Percentiles rank a stretch among this genome's conserved stretches.
These are phyloP conservation scores for Lobophora halterata DNA, from an alignment of 2,888 invertebrate genomes.

Conservation along the genomic window DNA sequence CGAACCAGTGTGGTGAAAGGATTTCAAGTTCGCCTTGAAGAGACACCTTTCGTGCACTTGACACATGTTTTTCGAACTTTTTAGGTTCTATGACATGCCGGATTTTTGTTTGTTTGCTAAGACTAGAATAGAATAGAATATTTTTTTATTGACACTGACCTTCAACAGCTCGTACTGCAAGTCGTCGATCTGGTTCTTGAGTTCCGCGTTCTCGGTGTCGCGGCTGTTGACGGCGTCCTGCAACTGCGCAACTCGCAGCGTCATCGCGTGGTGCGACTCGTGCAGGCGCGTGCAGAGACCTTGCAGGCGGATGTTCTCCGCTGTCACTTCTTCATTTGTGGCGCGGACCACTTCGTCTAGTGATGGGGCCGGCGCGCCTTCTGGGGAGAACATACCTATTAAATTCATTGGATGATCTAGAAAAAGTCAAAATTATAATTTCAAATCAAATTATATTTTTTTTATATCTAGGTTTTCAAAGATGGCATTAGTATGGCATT, in stretches of 20 bases:
- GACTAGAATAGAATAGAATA: too few species aligned
- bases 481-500: too few species aligned
- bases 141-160: too few species aligned
- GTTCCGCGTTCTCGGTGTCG: slow-evolving; percentile 96
- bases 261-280: slow-evolving; percentile 95
- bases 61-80: too few species aligned
- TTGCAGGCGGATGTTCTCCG: slow-evolving; percentile 95
- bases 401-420: background rate
- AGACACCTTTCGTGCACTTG: too few species aligned
- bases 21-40: too few species aligned
- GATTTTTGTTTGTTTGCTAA: too few species aligned
- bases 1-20: too few species aligned
- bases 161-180: slow-evolving; percentile 95
- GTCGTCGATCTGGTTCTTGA: slow-evolving; percentile 97
- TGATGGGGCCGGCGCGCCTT: slow-evolving; percentile 84
- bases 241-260: slow-evolving; percentile 92
- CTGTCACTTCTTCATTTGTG: slow-evolving; percentile 92
- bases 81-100: too few species aligned
- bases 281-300: slow-evolving; percentile 94
- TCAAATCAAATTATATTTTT: too few species aligned
- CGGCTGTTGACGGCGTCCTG: slow-evolving; percentile 94
- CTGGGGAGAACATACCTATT: slow-evolving; percentile 27
- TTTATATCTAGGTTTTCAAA: too few species aligned
- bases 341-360: slow-evolving; percentile 92
- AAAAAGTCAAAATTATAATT: background rate